Base-by-base conservation (phyloP, 2,797 vertebrate genomes). In the Adrianichthys oophorus region DNA sequence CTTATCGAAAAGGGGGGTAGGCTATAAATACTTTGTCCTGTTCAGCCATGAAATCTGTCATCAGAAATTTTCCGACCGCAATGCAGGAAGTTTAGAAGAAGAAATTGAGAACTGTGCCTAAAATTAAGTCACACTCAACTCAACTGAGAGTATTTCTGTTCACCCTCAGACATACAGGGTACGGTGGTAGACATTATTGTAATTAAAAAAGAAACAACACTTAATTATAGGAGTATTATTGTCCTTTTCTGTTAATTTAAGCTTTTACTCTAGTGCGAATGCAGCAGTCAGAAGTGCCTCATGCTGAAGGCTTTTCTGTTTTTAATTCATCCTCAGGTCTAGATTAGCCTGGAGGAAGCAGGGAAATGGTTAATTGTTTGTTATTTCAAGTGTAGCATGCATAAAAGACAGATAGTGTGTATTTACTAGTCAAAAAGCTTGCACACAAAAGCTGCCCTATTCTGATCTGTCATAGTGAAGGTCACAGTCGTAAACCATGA, bases 41-140 rank as follows among this genome's bases (percentile, higher is more conserved):
- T 90, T 86, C 72, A 89, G 92, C 85, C 86, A 83, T 79, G 65
- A 92, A 93, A 93, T 91, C 87, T 87, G 91, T 85, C 89, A 89
- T 90, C 87, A 92, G 85, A 91, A 92, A 93, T 94, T 96, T 98
- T 98, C 95, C 95, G 89, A 96, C 96, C 95, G 67, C 95, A 94
- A 90, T 90, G 87, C 93, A 95, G 90, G 93, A 95, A 95, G 93
- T 92, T 89, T 85, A 89, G 87, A 90, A 83, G 90, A 89, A 87
- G 85, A 93, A 93, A 92, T 92, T 73, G 87, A 92, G 90, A 93
- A 92, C 87, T 79, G 82, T 78, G 68, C 72, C 88, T 88, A 91
- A 90, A 91, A 86, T 90, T 79, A 89, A 83, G 79, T 65, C 76
- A 74, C 75, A 85, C 59, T 56, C 29, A 68, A 48, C 56, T 21